A percentile compares a stretch with the other conserved stretches of the same genome.
Conservation (phyloP, 2,888 invertebrate species). For the Strigamia transsilvanica region DNA sequence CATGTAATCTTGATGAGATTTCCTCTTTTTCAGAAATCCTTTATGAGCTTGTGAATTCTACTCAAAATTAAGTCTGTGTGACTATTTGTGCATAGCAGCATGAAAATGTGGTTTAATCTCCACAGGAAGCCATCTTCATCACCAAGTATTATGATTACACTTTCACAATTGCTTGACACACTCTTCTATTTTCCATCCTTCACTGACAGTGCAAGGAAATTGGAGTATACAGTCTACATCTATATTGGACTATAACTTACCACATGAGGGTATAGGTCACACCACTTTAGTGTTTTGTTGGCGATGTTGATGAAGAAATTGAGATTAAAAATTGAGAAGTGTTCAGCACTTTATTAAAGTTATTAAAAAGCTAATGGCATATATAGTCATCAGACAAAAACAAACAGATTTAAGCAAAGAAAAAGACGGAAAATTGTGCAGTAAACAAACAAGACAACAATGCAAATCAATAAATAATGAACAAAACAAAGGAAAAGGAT, state of each 20-base stretch:
- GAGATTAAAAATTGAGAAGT: not conserved
- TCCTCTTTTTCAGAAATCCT: slow-evolving; percentile 44
- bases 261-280: not conserved
- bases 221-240: not conserved
- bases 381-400: too few relatives aligned
- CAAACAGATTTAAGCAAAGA: too few relatives aligned
- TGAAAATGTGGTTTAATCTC: slow-evolving; percentile 43
- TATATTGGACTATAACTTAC: slow-evolving; percentile 23
- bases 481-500: too few relatives aligned
- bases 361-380: too few relatives aligned
- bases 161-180: slow-evolving; percentile 45
- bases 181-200: slow-evolving; percentile 46
- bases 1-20: slow-evolving; percentile 49
- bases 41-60: slow-evolving; percentile 49
- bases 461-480: too few relatives aligned
- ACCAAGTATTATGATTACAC: slow-evolving; percentile 47
- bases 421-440: too few relatives aligned
- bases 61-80: slow-evolving; percentile 47
- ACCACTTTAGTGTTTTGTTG: not conserved
- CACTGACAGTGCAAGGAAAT: slow-evolving; percentile 36
- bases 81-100: slow-evolving; percentile 47
- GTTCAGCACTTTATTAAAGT: not conserved
- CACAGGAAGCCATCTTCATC: slow-evolving; percentile 43
- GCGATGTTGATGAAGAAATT: not conserved
- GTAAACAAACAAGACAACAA: too few relatives aligned